Evolutionary conservation across 2,888 invertebrate species (phyloP).

Genomic region (Xylota sylvarum): DNA sequence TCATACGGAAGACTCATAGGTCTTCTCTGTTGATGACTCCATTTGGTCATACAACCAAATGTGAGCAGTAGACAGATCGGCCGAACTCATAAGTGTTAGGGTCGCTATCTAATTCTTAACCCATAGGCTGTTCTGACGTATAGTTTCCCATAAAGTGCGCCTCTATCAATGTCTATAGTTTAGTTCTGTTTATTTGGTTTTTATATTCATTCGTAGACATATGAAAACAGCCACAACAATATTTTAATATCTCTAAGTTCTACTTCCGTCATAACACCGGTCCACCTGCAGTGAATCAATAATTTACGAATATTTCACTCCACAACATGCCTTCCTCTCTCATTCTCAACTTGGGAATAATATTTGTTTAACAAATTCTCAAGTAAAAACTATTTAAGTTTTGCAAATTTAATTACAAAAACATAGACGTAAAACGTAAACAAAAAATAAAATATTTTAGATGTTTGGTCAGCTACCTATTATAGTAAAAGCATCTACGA

Average conservation of each 20-base stretch:
- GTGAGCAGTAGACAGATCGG: no score
- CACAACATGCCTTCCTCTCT: not conserved
- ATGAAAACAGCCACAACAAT: not conserved
- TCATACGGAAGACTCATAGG: no score
- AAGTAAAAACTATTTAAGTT: not conserved
- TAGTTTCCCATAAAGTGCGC: no score
- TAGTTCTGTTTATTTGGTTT: not conserved
- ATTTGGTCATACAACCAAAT: no score
- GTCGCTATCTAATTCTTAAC: no score
- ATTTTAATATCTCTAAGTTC: not conserved
- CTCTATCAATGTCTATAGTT: not conserved
- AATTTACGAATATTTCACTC: not conserved
- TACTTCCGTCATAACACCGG: not conserved
- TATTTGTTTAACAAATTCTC: conserved; percentile 22
- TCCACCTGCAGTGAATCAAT: conserved; percentile 16
- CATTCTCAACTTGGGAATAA: not conserved
- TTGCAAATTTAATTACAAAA: conserved; percentile 17
- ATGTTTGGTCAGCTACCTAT: not conserved
- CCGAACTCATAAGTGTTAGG: no score
- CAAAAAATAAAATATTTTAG: conserved; percentile 6
- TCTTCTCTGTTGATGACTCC: no score
- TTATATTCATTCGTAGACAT: not conserved
- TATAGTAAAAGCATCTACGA: conserved; percentile 17
- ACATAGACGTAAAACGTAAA: conserved; percentile 8
- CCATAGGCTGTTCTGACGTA: no score